These are phyloP conservation scores for Plectropomus leopardus DNA, from an alignment of 2,113 vertebrate genomes.

Conservation along the genomic window DNA sequence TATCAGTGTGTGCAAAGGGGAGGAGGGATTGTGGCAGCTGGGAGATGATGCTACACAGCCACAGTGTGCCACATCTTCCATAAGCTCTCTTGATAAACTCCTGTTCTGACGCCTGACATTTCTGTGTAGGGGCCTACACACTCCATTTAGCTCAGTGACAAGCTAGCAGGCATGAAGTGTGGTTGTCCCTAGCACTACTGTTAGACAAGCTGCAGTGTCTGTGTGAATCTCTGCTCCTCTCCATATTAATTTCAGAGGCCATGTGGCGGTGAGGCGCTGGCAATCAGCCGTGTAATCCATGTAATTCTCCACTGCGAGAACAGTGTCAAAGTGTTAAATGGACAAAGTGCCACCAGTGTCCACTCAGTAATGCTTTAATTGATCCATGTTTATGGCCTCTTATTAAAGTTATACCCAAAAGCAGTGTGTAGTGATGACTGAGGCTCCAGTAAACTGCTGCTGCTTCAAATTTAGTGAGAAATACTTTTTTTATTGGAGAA, in stretches of 20 bases:
- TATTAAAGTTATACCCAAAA: slow-evolving; percentile 1
- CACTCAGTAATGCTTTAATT: slow-evolving; percentile 37
- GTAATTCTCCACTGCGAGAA: slow-evolving; percentile 31
- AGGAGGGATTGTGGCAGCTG: background rate
- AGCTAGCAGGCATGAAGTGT: slow-evolving; percentile 22
- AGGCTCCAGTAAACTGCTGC: slow-evolving; percentile 26
- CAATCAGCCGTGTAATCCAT: slow-evolving; percentile 50
- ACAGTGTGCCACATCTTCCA: background rate
- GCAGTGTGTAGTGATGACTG: slow-evolving; percentile 6
- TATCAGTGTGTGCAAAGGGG: background rate
- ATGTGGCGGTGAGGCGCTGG: background rate
- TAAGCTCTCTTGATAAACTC: background rate
- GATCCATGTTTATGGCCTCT: slow-evolving; percentile 32
- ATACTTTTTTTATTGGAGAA: background rate
- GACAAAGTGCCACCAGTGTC: slow-evolving; percentile 45
- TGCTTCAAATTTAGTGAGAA: background rate
- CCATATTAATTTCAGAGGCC: slow-evolving; percentile 40
- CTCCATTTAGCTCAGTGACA: slow-evolving; percentile 38
- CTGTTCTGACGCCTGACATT: background rate
- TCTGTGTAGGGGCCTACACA: slow-evolving; percentile 1
- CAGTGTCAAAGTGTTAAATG: slow-evolving; percentile 46
- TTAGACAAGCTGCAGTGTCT: slow-evolving; percentile 2
- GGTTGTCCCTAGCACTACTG: background rate
- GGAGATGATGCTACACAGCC: background rate
- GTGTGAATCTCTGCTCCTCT: slow-evolving; percentile 16